Evolutionary conservation across 2,888 invertebrate species (phyloP).

Genomic region (Acleris literana): DNA sequence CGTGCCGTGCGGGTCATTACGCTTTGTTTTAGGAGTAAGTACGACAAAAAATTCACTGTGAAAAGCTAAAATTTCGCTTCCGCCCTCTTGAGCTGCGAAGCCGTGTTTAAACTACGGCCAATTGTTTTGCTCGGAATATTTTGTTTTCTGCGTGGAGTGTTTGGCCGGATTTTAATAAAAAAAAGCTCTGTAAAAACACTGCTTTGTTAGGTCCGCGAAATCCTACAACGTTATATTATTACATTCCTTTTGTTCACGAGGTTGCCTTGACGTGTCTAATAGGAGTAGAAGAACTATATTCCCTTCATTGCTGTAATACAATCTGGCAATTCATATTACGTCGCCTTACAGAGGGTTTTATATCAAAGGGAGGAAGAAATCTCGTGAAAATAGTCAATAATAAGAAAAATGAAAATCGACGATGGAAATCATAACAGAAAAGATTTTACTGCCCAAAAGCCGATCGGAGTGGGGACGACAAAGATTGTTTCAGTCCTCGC

Average conservation of each 20-base stretch:
- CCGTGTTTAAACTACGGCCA: conserved; percentile 66
- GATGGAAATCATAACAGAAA: conserved; percentile 67
- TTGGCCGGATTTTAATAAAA: conserved; percentile 12
- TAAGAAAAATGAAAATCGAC: conserved; percentile 60
- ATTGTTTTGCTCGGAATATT: conserved; percentile 66
- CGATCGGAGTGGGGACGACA: conserved; percentile 64
- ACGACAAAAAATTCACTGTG: conserved; percentile 74
- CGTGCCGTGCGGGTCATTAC: conserved; percentile 82
- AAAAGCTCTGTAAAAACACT: conserved; percentile 16
- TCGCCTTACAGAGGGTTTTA: conserved; percentile 24
- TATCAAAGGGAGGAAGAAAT: conserved; percentile 24
- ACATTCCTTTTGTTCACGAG: conserved; percentile 16
- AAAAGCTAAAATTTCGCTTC: conserved; percentile 73
- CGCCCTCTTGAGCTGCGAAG: conserved; percentile 68
- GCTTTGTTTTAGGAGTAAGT: conserved; percentile 81
- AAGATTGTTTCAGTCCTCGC: conserved; percentile 72
- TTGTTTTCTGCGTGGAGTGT: conserved; percentile 45
- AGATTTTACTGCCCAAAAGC: conserved; percentile 69
- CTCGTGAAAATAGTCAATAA: conserved; percentile 52
- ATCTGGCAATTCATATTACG: conserved; percentile 25
- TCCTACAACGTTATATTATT: conserved; percentile 12
- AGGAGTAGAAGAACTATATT: conserved; percentile 7
- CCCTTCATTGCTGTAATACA: conserved; percentile 22
- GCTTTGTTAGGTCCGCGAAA: conserved; percentile 11
- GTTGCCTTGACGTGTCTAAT: conserved; percentile 19